Conservation (phyloP, 2,797 vertebrate species). For the Distichodus sexfasciatus region DNA sequence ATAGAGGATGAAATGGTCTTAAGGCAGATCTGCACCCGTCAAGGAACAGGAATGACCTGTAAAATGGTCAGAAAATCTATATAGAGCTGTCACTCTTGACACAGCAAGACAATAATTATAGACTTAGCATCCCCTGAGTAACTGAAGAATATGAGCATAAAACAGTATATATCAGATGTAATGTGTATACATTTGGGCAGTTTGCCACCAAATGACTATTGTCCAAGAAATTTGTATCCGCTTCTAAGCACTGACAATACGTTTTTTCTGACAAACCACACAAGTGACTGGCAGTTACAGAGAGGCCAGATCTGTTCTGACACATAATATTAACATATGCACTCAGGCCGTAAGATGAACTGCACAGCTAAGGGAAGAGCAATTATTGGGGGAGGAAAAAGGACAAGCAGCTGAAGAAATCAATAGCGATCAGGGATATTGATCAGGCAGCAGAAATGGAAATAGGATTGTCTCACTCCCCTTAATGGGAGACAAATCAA, state of each 20-base stretch:
- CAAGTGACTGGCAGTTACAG: not conserved
- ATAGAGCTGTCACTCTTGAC: slow-evolving; percentile 1
- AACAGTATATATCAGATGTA: no score
- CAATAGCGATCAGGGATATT: slow-evolving; percentile 56
- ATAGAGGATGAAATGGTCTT: not conserved
- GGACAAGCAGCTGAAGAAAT: slow-evolving; percentile 47
- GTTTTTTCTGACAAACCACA: not conserved
- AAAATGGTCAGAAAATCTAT: not conserved
- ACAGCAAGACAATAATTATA: not conserved
- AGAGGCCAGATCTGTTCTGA: not conserved
- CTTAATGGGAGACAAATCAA: slow-evolving; percentile 13
- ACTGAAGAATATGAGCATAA: no score
- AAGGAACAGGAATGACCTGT: not conserved
- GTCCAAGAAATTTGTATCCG: no score
- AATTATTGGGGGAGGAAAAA: slow-evolving; percentile 40
- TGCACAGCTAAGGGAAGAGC: slow-evolving; percentile 19
- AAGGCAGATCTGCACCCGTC: not conserved
- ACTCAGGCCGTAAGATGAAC: slow-evolving; percentile 24
- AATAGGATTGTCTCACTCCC: no score
- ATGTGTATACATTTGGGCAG: no score
- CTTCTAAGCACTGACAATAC: no score
- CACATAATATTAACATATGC: slow-evolving; percentile 2
- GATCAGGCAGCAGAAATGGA: no score
- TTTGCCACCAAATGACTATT: not conserved
- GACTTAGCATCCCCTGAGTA: no score